Conservation (phyloP, 1,140 invertebrate genomes). For the Bombus pyrosoma region DNA sequence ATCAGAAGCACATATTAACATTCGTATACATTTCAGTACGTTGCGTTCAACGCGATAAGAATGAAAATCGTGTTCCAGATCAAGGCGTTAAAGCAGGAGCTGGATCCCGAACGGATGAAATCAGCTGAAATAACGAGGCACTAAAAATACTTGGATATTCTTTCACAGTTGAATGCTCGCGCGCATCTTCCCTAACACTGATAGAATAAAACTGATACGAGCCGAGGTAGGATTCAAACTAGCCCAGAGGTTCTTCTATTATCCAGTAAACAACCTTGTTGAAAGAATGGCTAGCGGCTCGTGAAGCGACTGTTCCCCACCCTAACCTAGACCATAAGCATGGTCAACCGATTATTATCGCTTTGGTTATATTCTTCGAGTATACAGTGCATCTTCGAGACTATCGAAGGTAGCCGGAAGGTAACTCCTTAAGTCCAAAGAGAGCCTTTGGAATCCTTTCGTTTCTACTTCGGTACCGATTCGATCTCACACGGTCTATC, state of each 20-base stretch:
- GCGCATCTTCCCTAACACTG: constrained; percentile 3
- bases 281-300: constrained; percentile 58
- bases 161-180: neutral
- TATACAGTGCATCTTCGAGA: constrained; percentile 59
- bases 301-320: constrained; percentile 50
- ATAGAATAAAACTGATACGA: constrained; percentile 53
- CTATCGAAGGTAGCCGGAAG: constrained; percentile 72
- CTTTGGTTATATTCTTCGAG: constrained; percentile 56
- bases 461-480: constrained; percentile 68
- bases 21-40: neutral
- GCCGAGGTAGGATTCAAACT: constrained; percentile 48
- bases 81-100: too few species aligned
- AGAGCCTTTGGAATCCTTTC: constrained; percentile 64
- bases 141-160: constrained; percentile 32
- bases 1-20: neutral
- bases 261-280: constrained; percentile 59
- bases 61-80: neutral
- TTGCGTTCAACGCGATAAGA: neutral
- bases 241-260: constrained; percentile 58
- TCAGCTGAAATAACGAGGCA: constrained; percentile 22
- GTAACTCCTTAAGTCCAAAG: constrained; percentile 67
- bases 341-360: constrained; percentile 64
- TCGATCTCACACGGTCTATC: constrained; percentile 66
- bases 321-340: constrained; percentile 48
- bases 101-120: constrained; percentile 3